phyloP scores from a whole-genome alignment of 2,888 invertebrate species.

The Andrena camellia region DNA sequence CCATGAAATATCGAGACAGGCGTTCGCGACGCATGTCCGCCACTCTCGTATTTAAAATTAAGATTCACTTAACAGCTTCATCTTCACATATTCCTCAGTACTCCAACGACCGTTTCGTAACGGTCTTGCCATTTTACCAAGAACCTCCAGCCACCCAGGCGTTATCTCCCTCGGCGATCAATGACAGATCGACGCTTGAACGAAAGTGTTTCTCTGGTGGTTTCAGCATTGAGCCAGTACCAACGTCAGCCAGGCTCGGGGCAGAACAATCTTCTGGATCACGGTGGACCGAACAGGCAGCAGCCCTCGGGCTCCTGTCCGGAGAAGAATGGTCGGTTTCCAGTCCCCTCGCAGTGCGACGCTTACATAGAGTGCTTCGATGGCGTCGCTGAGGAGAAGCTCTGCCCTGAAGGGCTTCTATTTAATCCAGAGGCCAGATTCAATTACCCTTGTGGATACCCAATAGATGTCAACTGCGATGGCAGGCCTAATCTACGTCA shows the following conservation, averaged over 20 bases:
- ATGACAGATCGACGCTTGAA: background rate
- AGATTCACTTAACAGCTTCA: slow-evolving; percentile 8
- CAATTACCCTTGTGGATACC: slow-evolving; percentile 93
- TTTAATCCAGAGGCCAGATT: slow-evolving; percentile 91
- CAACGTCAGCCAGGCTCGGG: slow-evolving; percentile 27
- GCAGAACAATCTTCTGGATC: slow-evolving; percentile 51
- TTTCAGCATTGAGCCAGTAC: slow-evolving; percentile 69
- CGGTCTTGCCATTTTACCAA: background rate
- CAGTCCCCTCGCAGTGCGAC: slow-evolving; percentile 90
- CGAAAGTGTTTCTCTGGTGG: background rate
- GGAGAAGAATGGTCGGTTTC: slow-evolving; percentile 90
- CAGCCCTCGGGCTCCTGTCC: slow-evolving; percentile 85
- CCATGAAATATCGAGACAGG: slow-evolving; percentile 7
- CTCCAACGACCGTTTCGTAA: background rate
- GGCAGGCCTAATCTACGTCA: slow-evolving; percentile 87
- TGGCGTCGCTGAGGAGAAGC: slow-evolving; percentile 91
- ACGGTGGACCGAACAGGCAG: slow-evolving; percentile 34
- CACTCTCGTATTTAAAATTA: slow-evolving; percentile 3
- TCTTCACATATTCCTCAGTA: background rate
- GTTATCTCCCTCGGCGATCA: background rate
- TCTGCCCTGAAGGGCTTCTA: slow-evolving; percentile 93
- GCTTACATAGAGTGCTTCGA: slow-evolving; percentile 91
- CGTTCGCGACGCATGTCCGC: background rate
- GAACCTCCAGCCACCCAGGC: background rate
- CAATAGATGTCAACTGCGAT: slow-evolving; percentile 92